Conservation (phyloP, 1,140 invertebrate species). For the Micrasema longulum region DNA sequence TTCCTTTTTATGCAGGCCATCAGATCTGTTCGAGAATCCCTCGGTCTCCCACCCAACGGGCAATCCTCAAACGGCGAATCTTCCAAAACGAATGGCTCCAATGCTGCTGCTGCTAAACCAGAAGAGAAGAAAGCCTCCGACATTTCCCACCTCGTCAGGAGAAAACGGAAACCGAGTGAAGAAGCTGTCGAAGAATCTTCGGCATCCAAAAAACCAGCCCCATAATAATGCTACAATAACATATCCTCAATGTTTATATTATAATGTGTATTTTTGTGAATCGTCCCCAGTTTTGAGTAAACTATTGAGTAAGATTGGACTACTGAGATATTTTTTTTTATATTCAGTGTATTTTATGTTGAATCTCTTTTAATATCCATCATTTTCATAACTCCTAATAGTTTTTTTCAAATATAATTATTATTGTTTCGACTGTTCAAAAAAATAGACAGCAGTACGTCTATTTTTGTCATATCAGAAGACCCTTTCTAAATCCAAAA, state of each 20-base stretch:
- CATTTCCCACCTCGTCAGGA: slow-evolving; percentile 80
- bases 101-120: slow-evolving; percentile 47
- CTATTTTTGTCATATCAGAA: no score
- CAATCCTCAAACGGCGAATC: slow-evolving; percentile 25
- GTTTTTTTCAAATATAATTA: no score
- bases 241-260: not conserved
- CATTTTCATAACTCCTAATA: no score
- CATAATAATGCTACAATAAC: not conserved
- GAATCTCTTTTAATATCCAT: no score
- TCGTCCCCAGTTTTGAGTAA: no score
- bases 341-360: no score
- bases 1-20: slow-evolving; percentile 62
- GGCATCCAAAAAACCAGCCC: slow-evolving; percentile 66
- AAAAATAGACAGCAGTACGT: no score
- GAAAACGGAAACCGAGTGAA: slow-evolving; percentile 76
- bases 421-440: no score
- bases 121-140: slow-evolving; percentile 69
- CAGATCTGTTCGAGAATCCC: slow-evolving; percentile 60
- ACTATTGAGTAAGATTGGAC: no score
- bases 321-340: no score
- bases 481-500: no score
- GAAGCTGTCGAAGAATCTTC: slow-evolving; percentile 58
- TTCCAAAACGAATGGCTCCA: slow-evolving; percentile 60
- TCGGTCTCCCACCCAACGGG: slow-evolving; percentile 36
- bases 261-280: no score